Evolutionary conservation across 1,140 invertebrate species (phyloP), one percentile per base, ranked within the genome.

Genomic region (Pseudomyrmex dendroicus): DNA sequence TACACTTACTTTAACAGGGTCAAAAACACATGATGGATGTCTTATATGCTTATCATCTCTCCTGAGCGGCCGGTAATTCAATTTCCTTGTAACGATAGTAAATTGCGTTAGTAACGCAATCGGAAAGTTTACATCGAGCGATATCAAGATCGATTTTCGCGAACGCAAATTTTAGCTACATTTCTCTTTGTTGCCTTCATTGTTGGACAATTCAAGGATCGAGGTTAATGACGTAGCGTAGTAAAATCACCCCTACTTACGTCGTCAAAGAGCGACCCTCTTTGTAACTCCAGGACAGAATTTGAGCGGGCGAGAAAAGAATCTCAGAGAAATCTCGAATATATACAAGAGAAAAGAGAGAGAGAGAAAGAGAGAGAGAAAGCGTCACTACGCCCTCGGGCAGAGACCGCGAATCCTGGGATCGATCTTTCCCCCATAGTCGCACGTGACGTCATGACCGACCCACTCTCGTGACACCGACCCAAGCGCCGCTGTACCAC

Each of bases 381-480:
- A 44, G 22, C 35, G 80, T 57, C 66, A 84, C 83, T 88, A 84
- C 86, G 84, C 86, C 84, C 87, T 89, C 86, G 77, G 68, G 86
- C 84, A 77, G 61, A 84, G 87, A 89, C 87, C 87, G 86, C 87
- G 87, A 85, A 89, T 88, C 87, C 87, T 84, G 87, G 73, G 73
- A 89, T 89, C 87, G 87, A 88, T 88, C 87, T 88, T 86, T 89
- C 80, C 78, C 78, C 84, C 73, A 88, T 88, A 85, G 84, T 87
- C 77, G 66, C 83, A 54, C 67, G 76, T 89, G 87, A 89, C 87
- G 87, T 89, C 86, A 89, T 72, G 73, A 73, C 83, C 87, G 87
- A 89, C 87, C 87, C 87, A 89, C 87, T 89, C 87, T 89, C 78
- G 87, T 87, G 83, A 88, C 86, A 84, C 85, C 86, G 84, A 78